These are phyloP conservation scores for Enteromius trimaculatus DNA, from an alignment of 2,797 vertebrate species.

Conservation along the genomic window DNA sequence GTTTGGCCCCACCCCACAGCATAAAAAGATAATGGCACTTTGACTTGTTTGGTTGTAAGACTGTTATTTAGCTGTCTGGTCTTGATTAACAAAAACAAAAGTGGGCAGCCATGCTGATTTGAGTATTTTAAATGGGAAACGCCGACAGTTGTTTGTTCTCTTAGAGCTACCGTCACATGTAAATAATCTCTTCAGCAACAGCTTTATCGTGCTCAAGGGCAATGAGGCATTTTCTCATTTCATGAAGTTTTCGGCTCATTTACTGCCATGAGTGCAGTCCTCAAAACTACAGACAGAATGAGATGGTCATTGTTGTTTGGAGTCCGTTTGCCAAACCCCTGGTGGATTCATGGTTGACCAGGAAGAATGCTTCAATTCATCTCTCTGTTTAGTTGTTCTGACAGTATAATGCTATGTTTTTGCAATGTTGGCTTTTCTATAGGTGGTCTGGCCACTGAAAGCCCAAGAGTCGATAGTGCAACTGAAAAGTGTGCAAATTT, in stretches of 20 bases:
- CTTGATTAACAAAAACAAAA: constrained; percentile 71
- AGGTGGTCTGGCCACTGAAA: constrained; percentile 47
- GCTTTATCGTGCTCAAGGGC: constrained; percentile 46
- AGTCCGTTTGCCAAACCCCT: constrained; percentile 64
- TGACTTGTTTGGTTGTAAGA: constrained; percentile 39
- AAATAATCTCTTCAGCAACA: constrained; percentile 60
- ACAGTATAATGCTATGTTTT: constrained; percentile 63
- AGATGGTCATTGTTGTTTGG: constrained; percentile 70
- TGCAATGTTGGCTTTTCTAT: constrained; percentile 47
- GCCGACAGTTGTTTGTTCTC: constrained; percentile 46
- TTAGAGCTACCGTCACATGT: constrained; percentile 57
- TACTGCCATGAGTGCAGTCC: constrained; percentile 63
- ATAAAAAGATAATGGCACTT: constrained; percentile 39
- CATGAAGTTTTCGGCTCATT: constrained; percentile 70
- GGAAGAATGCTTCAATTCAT: constrained; percentile 60
- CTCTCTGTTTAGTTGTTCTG: constrained; percentile 58
- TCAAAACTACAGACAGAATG: constrained; percentile 74
- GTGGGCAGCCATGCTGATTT: constrained; percentile 55
- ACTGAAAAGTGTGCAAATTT: constrained; percentile 13
- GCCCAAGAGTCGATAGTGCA: constrained; percentile 2
- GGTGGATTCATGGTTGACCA: constrained; percentile 59
- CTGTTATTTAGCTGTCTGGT: constrained; percentile 60
- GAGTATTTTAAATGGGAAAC: constrained; percentile 53
- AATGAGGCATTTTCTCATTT: constrained; percentile 38
- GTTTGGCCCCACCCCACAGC: constrained; percentile 31